phyloP scores from a whole-genome alignment of 2,797 vertebrate genomes.

The Notolabrus celidotus region DNA sequence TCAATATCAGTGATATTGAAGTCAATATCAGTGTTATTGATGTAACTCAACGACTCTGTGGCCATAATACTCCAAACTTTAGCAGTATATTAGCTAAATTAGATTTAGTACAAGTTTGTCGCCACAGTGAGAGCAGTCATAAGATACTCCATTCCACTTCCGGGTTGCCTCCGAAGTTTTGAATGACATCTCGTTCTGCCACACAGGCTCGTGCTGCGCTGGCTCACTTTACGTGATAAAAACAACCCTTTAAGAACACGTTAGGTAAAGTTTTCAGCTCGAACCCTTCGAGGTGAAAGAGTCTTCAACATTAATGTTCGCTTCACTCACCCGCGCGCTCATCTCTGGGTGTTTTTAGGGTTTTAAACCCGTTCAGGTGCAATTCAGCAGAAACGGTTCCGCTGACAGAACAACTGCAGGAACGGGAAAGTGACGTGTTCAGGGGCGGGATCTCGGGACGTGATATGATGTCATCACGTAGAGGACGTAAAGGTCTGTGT shows the following conservation, averaged over 20 bases:
- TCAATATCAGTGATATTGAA: background rate
- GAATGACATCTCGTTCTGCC: conserved; percentile 72
- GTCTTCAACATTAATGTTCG: background rate
- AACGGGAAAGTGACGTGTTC: conserved; percentile 4
- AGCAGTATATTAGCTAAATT: too few species aligned
- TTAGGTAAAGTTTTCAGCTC: background rate
- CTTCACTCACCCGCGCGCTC: conserved; percentile 75
- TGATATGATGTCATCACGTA: conserved; percentile 39
- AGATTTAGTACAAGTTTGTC: conserved; percentile 12
- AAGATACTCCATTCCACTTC: conserved; percentile 62
- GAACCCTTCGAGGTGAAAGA: accelerated
- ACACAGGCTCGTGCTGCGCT: conserved; percentile 50
- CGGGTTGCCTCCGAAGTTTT: conserved; percentile 64
- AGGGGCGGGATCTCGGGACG: conserved; percentile 34
- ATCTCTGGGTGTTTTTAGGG: conserved; percentile 54
- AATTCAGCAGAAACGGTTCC: conserved; percentile 23
- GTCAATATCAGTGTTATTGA: background rate
- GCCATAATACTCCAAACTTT: background rate
- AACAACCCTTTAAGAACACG: background rate
- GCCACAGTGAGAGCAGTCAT: conserved; percentile 46
- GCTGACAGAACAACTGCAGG: conserved; percentile 35
- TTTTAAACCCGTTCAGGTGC: conserved; percentile 27
- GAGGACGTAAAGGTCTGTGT: too few species aligned
- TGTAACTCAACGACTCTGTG: accelerated
- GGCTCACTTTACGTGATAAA: conserved; percentile 24